phyloP scores from a whole-genome alignment of 2,113 vertebrate genomes.

The Channa argus region DNA sequence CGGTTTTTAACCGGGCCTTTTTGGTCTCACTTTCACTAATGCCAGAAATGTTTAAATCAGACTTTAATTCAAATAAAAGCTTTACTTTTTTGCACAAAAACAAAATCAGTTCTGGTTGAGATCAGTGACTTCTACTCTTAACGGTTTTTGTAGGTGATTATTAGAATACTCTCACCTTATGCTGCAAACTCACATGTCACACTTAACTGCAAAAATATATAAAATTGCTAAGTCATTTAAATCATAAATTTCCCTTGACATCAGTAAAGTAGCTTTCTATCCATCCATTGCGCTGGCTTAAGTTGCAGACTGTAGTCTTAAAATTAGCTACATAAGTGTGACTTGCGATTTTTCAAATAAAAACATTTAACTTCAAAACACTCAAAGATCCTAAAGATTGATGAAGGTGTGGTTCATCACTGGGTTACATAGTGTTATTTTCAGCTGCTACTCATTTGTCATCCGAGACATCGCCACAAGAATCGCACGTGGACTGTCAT shows the following conservation, averaged over 20 bases:
- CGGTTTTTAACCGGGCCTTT: not conserved
- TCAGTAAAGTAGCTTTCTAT: too few relatives aligned
- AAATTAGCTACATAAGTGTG: too few relatives aligned
- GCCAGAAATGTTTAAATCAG: constrained; percentile 6
- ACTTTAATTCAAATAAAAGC: not conserved
- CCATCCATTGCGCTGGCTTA: too few relatives aligned
- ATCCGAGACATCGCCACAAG: constrained; percentile 17
- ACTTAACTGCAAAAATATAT: not conserved
- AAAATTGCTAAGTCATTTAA: not conserved
- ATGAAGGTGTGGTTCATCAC: not conserved
- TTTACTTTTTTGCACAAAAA: not conserved
- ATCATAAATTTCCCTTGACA: too few relatives aligned
- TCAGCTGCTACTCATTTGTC: constrained; percentile 25
- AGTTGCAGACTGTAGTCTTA: too few relatives aligned
- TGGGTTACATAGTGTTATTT: not conserved
- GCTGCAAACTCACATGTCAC: not conserved
- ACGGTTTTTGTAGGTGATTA: not conserved
- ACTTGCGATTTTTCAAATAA: too few relatives aligned
- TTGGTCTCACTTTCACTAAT: not conserved
- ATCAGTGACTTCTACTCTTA: not conserved
- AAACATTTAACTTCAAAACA: not conserved
- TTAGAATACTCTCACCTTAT: not conserved
- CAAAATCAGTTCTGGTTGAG: not conserved
- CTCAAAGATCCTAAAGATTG: not conserved
- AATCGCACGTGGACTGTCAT: constrained; percentile 36